A percentile compares a stretch with the other conserved stretches of the same genome.
phyloP scores from a whole-genome alignment of 1,140 invertebrate genomes.

The Pinna nobilis region DNA sequence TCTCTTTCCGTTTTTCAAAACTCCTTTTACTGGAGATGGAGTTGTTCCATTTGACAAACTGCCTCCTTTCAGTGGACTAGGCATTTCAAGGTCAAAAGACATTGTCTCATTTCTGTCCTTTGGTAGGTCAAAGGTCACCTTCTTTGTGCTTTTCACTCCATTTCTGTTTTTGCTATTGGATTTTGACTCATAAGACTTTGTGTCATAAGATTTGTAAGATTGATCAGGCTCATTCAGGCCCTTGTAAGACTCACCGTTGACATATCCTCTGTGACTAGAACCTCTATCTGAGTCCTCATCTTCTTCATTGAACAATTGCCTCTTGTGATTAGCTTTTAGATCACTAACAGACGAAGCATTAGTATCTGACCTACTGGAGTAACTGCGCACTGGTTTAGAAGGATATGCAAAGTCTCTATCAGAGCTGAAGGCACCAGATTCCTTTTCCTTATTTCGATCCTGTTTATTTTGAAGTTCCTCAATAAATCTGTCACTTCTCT shows the following conservation, averaged over 20 bases:
- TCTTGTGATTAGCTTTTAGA: constrained; percentile 13
- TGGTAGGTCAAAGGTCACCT: constrained; percentile 57
- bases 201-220: constrained; percentile 23
- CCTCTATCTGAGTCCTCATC: constrained; percentile 5
- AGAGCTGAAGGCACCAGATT: no score
- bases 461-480: constrained; percentile 66
- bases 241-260: constrained; percentile 52
- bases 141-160: constrained; percentile 49
- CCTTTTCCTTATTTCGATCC: no score
- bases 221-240: constrained; percentile 42
- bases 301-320: constrained; percentile 28
- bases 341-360: no score
- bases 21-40: constrained; percentile 52
- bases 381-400: no score
- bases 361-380: no score
- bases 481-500: constrained; percentile 71
- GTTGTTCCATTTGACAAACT: constrained; percentile 39
- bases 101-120: constrained; percentile 47
- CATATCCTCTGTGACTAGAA: constrained; percentile 30
- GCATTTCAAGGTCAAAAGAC: constrained; percentile 68
- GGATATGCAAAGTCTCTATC: no score
- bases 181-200: constrained; percentile 31
- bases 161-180: constrained; percentile 35
- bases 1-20: constrained; percentile 52
- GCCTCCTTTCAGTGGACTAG: constrained; percentile 57